Evolutionary conservation across 2,888 invertebrate genomes (phyloP).

Genomic region (Cataglyphis livida): DNA sequence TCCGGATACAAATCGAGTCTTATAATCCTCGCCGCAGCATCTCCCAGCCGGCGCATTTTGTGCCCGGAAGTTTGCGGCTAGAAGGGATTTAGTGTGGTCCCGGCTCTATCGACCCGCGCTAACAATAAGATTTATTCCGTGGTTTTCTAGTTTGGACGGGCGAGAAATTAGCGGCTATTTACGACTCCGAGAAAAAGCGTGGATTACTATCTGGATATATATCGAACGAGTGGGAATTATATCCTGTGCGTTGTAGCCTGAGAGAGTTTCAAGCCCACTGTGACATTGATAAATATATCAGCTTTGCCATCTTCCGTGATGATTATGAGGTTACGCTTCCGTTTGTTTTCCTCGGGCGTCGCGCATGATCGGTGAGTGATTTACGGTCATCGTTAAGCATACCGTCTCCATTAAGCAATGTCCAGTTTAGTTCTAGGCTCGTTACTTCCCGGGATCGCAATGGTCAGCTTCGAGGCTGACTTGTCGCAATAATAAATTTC

Average conservation of each 20-base stretch:
- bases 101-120: constrained; percentile 11
- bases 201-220: not conserved
- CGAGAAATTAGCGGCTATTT: constrained; percentile 17
- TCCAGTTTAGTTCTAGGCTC: constrained; percentile 43
- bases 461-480: constrained; percentile 24
- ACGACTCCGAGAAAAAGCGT: not conserved
- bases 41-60: constrained; percentile 35
- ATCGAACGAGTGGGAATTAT: not conserved
- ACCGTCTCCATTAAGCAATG: constrained; percentile 34
- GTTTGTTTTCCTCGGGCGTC: constrained; percentile 25
- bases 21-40: constrained; percentile 17
- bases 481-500: not conserved
- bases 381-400: constrained; percentile 39
- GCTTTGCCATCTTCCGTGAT: constrained; percentile 41
- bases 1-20: constrained; percentile 26
- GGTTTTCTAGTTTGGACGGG: constrained; percentile 9
- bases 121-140: constrained; percentile 24
- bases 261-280: not conserved
- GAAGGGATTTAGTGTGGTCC: constrained; percentile 13
- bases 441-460: constrained; percentile 15
- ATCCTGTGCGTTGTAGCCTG: not conserved
- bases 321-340: constrained; percentile 54
- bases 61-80: constrained; percentile 23
- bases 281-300: constrained; percentile 47
- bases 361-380: constrained; percentile 34